A percentile compares a stretch with the other conserved stretches of the same genome.
phyloP scores from a whole-genome alignment of 1,140 invertebrate genomes.

The Orchesella cincta region DNA sequence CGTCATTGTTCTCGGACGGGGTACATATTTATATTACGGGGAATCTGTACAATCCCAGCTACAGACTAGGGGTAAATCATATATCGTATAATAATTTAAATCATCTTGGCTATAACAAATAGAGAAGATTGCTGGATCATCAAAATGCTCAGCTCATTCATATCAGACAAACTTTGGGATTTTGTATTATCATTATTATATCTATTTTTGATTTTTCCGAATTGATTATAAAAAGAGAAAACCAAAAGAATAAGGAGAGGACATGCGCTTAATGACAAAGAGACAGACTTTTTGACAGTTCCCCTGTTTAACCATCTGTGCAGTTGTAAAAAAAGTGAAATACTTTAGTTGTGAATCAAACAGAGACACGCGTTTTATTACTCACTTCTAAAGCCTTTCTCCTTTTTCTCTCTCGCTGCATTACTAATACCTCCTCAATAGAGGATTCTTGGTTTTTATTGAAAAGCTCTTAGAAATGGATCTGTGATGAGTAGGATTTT shows the following conservation, averaged over 20 bases:
- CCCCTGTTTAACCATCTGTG: not conserved
- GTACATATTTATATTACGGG: too few species aligned
- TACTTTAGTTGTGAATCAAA: not conserved
- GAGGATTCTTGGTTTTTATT: not conserved
- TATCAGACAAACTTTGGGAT: not conserved
- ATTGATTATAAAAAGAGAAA: not conserved
- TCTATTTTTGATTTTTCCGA: not conserved
- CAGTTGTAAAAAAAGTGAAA: constrained; percentile 7
- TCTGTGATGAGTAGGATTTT: constrained; percentile 6
- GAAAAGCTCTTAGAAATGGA: constrained; percentile 9
- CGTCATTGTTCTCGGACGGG: not conserved
- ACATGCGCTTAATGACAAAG: not conserved
- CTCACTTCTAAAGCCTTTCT: not conserved
- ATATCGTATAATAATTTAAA: not conserved
- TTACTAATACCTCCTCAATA: not conserved
- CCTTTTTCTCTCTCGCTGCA: not conserved
- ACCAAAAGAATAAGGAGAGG: not conserved
- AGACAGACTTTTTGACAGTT: constrained; percentile 16
- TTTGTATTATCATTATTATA: not conserved
- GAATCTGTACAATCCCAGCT: not conserved
- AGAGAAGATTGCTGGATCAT: not conserved
- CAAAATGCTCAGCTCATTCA: not conserved
- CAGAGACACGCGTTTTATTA: constrained; percentile 16
- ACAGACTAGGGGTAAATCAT: not conserved
- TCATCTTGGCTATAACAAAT: not conserved